Evolutionary conservation across 2,888 invertebrate species (phyloP).

Genomic region (Bombyx huttoni): DNA sequence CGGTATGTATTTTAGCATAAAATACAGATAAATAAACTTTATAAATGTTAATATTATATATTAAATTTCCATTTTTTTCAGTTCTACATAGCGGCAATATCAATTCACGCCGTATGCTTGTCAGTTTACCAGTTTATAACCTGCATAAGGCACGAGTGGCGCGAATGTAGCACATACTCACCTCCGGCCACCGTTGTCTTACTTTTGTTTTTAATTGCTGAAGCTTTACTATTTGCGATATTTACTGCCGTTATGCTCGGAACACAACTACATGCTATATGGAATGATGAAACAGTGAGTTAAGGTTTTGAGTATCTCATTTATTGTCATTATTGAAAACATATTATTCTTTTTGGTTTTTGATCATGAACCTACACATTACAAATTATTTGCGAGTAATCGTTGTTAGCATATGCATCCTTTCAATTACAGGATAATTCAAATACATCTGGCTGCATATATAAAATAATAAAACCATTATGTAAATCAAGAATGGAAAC

Average conservation of each 20-base stretch:
- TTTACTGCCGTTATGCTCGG: slow-evolving; percentile 98
- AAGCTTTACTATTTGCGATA: slow-evolving; percentile 95
- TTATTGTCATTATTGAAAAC: background rate
- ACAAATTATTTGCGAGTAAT: no score
- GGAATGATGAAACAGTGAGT: slow-evolving; percentile 96
- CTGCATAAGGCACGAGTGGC: slow-evolving; percentile 95
- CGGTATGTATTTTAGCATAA: slow-evolving; percentile 76
- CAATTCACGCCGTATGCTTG: slow-evolving; percentile 92
- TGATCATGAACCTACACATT: background rate
- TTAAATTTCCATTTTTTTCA: slow-evolving; percentile 65
- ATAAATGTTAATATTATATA: background rate
- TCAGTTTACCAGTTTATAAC: slow-evolving; percentile 94
- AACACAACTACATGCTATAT: slow-evolving; percentile 96
- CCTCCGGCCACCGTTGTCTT: slow-evolving; percentile 97
- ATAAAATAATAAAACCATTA: no score
- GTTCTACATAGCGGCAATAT: slow-evolving; percentile 98
- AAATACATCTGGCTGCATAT: no score
- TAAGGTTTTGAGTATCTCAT: background rate
- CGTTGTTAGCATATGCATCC: no score
- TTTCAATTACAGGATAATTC: no score
- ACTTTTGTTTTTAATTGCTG: slow-evolving; percentile 91
- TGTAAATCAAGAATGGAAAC: no score
- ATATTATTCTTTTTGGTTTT: background rate
- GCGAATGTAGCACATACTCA: slow-evolving; percentile 92
- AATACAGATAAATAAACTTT: background rate